These are phyloP conservation scores for Kryptopterus vitreolus DNA, from an alignment of 2,797 vertebrate species.

Conservation along the genomic window DNA sequence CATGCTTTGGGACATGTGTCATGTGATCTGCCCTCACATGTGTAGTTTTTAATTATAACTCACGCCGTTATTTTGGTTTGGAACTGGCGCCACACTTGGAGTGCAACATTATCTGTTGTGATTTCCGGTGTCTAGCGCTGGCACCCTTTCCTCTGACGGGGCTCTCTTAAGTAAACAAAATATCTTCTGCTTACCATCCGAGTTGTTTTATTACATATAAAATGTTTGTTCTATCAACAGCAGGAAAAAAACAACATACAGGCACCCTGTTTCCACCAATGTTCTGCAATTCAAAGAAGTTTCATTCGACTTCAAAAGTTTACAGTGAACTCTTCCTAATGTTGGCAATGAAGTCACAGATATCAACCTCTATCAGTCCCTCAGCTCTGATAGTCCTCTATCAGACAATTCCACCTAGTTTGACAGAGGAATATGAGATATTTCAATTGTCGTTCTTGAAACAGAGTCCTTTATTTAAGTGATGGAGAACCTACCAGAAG, in stretches of 20 bases:
- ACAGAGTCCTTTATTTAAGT: too few species aligned
- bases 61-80: conserved; percentile 38
- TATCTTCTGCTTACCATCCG: neutral
- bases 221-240: neutral
- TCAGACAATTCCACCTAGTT: conserved; percentile 55
- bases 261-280: neutral
- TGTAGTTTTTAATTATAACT: conserved; percentile 38
- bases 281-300: neutral
- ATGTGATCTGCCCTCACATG: conserved; percentile 23
- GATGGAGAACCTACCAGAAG: too few species aligned
- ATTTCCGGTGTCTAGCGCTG: conserved; percentile 27
- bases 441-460: too few species aligned
- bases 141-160: neutral
- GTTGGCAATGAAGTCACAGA: neutral
- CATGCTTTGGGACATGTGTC: neutral
- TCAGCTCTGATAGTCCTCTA: conserved; percentile 61
- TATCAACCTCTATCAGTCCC: neutral
- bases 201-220: neutral
- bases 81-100: conserved; percentile 36
- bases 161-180: neutral
- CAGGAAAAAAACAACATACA: neutral
- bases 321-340: neutral
- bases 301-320: neutral
- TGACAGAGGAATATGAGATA: conserved; percentile 58
- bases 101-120: conserved; percentile 39